phyloP scores from a whole-genome alignment of 2,797 vertebrate genomes.

The Linurgus olivaceus region DNA sequence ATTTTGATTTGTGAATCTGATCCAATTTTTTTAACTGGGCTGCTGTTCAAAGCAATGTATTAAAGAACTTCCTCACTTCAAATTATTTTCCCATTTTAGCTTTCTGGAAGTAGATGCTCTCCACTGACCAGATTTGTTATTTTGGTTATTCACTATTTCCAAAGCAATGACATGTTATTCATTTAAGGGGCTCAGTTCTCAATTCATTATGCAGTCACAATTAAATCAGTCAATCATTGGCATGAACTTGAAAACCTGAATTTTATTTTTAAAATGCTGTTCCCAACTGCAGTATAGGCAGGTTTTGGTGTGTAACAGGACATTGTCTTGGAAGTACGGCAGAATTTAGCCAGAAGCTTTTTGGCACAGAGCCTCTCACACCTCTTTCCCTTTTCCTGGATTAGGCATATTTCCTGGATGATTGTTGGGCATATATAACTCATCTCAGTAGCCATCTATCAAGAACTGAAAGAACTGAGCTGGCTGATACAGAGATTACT shows the following conservation, averaged over 20 bases:
- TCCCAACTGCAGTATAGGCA: background rate
- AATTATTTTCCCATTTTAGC: background rate
- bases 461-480: constrained; percentile 33
- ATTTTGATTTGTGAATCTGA: background rate
- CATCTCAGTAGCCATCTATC: constrained; percentile 38
- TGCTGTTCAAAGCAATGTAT: background rate
- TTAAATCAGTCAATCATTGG: background rate
- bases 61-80: background rate
- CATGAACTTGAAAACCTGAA: background rate
- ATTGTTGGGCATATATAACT: constrained; percentile 28
- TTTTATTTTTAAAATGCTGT: background rate
- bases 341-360: constrained; percentile 10
- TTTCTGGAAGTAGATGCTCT: background rate
- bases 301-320: background rate
- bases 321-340: background rate
- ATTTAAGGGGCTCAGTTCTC: background rate
- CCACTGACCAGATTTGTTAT: background rate
- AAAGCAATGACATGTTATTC: background rate
- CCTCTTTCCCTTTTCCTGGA: background rate
- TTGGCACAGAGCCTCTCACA: background rate
- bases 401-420: constrained; percentile 40
- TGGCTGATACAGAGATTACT: constrained; percentile 20
- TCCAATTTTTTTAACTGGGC: background rate
- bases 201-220: background rate
- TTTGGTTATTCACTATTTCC: background rate